Conservation (phyloP, 2,888 invertebrate genomes). For the Crepidodera aurea region DNA sequence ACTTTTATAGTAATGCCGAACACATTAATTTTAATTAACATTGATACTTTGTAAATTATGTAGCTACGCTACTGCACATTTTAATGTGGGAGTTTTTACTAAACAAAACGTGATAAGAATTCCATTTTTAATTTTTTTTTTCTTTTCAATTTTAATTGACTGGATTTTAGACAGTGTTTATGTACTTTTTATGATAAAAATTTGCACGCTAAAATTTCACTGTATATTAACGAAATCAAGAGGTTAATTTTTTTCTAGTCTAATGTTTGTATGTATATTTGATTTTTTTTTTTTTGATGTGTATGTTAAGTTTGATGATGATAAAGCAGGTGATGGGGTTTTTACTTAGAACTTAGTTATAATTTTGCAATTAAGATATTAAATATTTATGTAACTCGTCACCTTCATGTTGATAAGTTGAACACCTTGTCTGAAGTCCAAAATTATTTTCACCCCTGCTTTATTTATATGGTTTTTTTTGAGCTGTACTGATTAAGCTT, state of each 20-base stretch:
- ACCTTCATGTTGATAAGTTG: constrained; percentile 48
- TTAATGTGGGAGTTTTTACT: constrained; percentile 40
- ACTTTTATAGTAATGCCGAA: constrained; percentile 48
- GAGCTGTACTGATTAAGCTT: constrained; percentile 55
- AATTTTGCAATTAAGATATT: constrained; percentile 48
- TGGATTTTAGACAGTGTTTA: constrained; percentile 49
- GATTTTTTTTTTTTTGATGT: constrained; percentile 42
- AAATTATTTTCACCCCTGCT: constrained; percentile 52
- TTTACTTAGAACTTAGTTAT: constrained; percentile 51
- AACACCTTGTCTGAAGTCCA: constrained; percentile 52
- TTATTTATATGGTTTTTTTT: constrained; percentile 54
- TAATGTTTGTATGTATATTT: constrained; percentile 50
- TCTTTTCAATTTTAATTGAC: constrained; percentile 35
- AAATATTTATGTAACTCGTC: constrained; percentile 49
- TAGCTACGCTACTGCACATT: constrained; percentile 35
- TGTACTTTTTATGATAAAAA: constrained; percentile 43
- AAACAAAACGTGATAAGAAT: constrained; percentile 26
- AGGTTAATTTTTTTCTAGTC: constrained; percentile 51
- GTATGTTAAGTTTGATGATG: constrained; percentile 50
- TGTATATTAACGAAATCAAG: constrained; percentile 42
- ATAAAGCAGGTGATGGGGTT: constrained; percentile 55
- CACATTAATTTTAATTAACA: constrained; percentile 36
- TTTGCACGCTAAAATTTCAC: constrained; percentile 45
- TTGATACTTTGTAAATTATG: constrained; percentile 30
- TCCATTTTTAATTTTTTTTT: constrained; percentile 37